A percentile compares a stretch with the other conserved stretches of the same genome.
These are phyloP conservation scores for Onthophagus sagittarius DNA, from an alignment of 2,888 invertebrate genomes.

Conservation along the genomic window DNA sequence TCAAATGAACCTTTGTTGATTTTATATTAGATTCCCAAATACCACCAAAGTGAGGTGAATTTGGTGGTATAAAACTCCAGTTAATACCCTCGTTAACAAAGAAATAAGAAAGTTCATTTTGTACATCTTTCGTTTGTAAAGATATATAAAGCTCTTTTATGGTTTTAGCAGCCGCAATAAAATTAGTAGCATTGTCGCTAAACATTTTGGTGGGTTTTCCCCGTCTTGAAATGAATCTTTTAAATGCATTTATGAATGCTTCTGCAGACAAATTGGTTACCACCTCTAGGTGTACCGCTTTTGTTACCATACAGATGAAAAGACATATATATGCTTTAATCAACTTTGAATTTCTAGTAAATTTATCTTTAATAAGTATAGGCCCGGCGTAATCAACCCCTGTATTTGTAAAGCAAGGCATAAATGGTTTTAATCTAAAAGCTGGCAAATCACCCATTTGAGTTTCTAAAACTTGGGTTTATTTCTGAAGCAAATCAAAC, in stretches of 20 bases:
- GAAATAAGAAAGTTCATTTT: not conserved
- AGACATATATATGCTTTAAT: not conserved
- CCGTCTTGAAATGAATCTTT: not conserved
- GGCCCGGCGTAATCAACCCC: too few relatives aligned
- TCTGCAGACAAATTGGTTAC: not conserved
- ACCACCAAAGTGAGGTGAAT: not conserved
- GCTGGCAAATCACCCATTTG: too few relatives aligned
- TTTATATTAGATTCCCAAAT: not conserved
- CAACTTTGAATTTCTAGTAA: not conserved
- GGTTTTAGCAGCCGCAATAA: not conserved
- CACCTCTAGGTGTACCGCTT: not conserved
- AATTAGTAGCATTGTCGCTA: slow-evolving; percentile 4
- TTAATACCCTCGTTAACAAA: not conserved
- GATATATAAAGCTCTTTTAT: not conserved
- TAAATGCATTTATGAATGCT: not conserved
- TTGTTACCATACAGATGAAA: not conserved
- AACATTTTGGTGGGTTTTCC: slow-evolving; percentile 4
- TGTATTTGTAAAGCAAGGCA: too few relatives aligned
- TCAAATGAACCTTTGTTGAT: not conserved
- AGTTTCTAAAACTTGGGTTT: too few relatives aligned
- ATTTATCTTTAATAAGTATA: too few relatives aligned
- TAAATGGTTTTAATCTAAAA: too few relatives aligned
- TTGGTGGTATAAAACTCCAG: not conserved
- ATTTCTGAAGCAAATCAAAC: too few relatives aligned
- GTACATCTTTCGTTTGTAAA: not conserved